A percentile compares a stretch with the other conserved stretches of the same genome.
These are phyloP conservation scores for Clupea harengus DNA, from an alignment of 2,113 vertebrate genomes.

Conservation along the genomic window DNA sequence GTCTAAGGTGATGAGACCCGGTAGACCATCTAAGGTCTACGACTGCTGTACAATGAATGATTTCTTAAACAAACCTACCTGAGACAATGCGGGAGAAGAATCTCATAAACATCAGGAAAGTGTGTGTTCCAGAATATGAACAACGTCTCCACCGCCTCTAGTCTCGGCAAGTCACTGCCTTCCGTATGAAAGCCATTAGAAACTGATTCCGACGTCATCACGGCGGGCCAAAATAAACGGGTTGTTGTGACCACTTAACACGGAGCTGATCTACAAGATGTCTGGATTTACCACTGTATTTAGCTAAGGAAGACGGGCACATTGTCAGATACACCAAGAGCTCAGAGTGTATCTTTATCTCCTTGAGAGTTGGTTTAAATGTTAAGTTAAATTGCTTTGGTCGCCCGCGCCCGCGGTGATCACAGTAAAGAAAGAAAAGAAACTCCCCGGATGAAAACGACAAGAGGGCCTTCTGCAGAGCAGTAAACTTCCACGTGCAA, in stretches of 20 bases:
- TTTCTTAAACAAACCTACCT: slow-evolving; percentile 58
- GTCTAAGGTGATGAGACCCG: not conserved
- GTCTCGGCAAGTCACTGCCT: slow-evolving; percentile 36
- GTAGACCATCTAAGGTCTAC: not conserved
- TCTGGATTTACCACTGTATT: not conserved
- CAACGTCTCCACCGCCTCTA: slow-evolving; percentile 28
- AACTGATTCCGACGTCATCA: slow-evolving; percentile 59
- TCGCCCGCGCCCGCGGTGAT: not conserved
- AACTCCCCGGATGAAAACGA: not conserved
- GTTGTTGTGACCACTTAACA: not conserved
- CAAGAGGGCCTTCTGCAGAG: not conserved
- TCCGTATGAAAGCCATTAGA: slow-evolving; percentile 53
- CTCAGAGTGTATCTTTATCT: not conserved
- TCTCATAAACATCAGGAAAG: slow-evolving; percentile 62
- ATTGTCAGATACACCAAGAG: not conserved
- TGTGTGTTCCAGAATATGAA: slow-evolving; percentile 13
- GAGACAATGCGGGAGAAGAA: slow-evolving; percentile 62
- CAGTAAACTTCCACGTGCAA: not conserved
- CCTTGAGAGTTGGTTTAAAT: not conserved
- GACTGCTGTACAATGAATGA: not conserved
- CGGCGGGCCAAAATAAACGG: slow-evolving; percentile 44
- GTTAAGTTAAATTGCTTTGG: not conserved
- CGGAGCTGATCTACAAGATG: slow-evolving; percentile 12
- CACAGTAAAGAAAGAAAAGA: not conserved
- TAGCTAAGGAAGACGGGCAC: not conserved